phyloP scores from a whole-genome alignment of 1,140 invertebrate species.

The Arctopsyche grandis region DNA sequence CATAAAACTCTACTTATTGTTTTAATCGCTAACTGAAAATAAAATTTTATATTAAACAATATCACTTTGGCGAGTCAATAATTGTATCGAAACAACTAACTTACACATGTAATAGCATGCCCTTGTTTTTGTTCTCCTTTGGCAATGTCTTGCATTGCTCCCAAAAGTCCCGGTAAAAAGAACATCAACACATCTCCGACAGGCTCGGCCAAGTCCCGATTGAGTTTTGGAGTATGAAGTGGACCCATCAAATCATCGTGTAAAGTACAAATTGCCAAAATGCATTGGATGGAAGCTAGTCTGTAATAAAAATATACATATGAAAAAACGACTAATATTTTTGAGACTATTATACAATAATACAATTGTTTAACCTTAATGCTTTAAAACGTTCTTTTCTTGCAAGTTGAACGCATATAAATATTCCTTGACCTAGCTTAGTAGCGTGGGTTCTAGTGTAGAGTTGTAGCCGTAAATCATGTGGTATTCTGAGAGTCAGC shows the following conservation, averaged over 20 bases:
- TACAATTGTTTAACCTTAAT: slow-evolving; percentile 64
- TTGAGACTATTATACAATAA: background rate
- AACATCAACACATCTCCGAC: slow-evolving; percentile 69
- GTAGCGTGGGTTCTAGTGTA: slow-evolving; percentile 66
- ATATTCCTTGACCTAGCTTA: slow-evolving; percentile 69
- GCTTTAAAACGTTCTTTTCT: slow-evolving; percentile 68
- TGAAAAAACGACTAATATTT: background rate
- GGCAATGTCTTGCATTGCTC: slow-evolving; percentile 68
- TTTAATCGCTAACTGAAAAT: slow-evolving; percentile 64
- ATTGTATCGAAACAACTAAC: slow-evolving; percentile 39
- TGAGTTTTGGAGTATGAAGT: slow-evolving; percentile 59
- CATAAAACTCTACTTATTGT: slow-evolving; percentile 64
- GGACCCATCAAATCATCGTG: slow-evolving; percentile 61
- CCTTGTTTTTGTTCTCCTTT: slow-evolving; percentile 68
- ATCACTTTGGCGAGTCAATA: background rate
- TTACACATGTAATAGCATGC: slow-evolving; percentile 71
- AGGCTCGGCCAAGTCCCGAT: slow-evolving; percentile 55
- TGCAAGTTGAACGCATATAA: slow-evolving; percentile 68
- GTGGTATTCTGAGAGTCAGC: slow-evolving; percentile 63
- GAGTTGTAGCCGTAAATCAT: slow-evolving; percentile 63
- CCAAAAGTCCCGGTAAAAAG: slow-evolving; percentile 72
- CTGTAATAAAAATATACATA: slow-evolving; percentile 56
- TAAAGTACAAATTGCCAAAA: slow-evolving; percentile 69
- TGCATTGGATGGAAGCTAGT: slow-evolving; percentile 67
- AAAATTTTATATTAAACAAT: slow-evolving; percentile 33